Conservation (phyloP, 2,797 vertebrate genomes). For the Neosilurus mollespiculum region DNA sequence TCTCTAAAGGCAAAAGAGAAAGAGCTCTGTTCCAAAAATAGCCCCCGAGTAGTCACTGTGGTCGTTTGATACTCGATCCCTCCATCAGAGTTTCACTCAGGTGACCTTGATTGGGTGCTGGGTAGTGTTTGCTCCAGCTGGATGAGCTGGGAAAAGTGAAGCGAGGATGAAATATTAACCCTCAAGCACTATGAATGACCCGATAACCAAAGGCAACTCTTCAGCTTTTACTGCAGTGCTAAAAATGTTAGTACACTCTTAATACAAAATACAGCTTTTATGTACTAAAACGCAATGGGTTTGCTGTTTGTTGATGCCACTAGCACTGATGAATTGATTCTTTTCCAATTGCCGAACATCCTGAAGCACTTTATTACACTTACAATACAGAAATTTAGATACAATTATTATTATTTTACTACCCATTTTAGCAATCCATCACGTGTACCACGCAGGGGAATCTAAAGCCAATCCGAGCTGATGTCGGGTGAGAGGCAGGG, state of each 20-base stretch:
- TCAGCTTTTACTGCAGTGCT: neutral
- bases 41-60: neutral
- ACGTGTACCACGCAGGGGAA: too few species aligned
- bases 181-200: neutral
- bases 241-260: neutral
- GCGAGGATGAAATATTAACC: neutral
- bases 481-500: too few species aligned
- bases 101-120: constrained; percentile 9
- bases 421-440: too few species aligned
- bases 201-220: too few species aligned
- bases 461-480: too few species aligned
- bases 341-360: neutral
- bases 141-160: neutral
- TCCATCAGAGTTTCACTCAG: neutral
- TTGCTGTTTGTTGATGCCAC: neutral
- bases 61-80: constrained; percentile 20
- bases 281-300: neutral
- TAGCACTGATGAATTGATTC: neutral
- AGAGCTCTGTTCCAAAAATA: constrained; percentile 26
- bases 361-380: neutral
- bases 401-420: too few species aligned
- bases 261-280: neutral
- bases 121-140: neutral
- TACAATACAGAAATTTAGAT: neutral
- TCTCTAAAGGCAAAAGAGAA: neutral